phyloP scores from a whole-genome alignment of 2,113 vertebrate genomes.

The Malurus cyaneus region DNA sequence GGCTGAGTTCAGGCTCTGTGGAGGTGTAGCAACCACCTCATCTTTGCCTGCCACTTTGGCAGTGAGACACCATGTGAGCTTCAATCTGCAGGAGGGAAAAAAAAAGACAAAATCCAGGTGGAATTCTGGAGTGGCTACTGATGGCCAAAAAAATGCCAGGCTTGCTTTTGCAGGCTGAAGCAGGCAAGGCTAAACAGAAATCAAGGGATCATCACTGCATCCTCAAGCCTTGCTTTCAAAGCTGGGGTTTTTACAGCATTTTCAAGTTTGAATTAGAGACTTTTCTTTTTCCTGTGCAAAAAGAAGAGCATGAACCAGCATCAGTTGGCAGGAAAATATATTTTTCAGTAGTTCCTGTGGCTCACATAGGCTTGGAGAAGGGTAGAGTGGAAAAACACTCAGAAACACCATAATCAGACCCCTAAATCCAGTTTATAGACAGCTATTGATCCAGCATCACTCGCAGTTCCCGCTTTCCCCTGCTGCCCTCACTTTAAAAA shows the following conservation, averaged over 20 bases:
- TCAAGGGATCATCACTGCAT: neutral
- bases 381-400: neutral
- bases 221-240: neutral
- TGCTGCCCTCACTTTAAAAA: neutral
- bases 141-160: neutral
- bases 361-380: neutral
- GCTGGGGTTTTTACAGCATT: neutral
- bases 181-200: neutral
- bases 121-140: neutral
- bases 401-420: neutral
- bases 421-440: neutral
- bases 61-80: accelerated
- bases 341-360: neutral
- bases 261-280: neutral
- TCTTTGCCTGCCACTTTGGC: accelerated
- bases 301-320: neutral
- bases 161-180: neutral
- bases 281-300: neutral
- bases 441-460: neutral
- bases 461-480: neutral
- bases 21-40: neutral
- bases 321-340: neutral
- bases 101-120: neutral
- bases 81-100: neutral
- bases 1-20: neutral